Evolutionary conservation across 1,140 invertebrate genomes (phyloP).

Genomic region (Drosophila sproati): DNA sequence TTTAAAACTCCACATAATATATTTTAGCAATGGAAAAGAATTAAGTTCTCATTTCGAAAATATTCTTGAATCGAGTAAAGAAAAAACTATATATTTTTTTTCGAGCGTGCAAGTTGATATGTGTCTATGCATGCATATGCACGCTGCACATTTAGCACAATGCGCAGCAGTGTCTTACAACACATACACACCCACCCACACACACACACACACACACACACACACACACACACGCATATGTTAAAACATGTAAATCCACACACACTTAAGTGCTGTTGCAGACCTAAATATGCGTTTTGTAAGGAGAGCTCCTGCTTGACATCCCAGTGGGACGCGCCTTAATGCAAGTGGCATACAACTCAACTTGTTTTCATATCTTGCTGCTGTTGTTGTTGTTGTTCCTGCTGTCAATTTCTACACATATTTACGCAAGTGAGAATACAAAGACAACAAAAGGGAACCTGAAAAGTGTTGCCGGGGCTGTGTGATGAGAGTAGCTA

Average conservation of each 20-base stretch:
- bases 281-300: slow-evolving; percentile 12
- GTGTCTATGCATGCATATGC: slow-evolving; percentile 11
- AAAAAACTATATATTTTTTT: background rate
- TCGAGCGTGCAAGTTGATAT: background rate
- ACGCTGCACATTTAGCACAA: slow-evolving; percentile 62
- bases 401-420: slow-evolving; percentile 37
- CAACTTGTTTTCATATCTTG: slow-evolving; percentile 24
- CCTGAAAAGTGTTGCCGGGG: slow-evolving; percentile 30
- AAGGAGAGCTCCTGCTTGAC: slow-evolving; percentile 2
- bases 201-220: background rate
- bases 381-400: slow-evolving; percentile 16
- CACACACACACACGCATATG: slow-evolving; percentile 6
- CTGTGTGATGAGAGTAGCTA: slow-evolving; percentile 3
- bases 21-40: too few relatives aligned
- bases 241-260: background rate
- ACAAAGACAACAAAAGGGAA: slow-evolving; percentile 35
- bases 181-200: slow-evolving; percentile 33
- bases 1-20: too few relatives aligned
- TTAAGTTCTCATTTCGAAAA: too few relatives aligned
- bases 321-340: slow-evolving; percentile 12
- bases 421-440: slow-evolving; percentile 45
- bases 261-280: slow-evolving; percentile 18
- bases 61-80: too few relatives aligned
- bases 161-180: slow-evolving; percentile 70
- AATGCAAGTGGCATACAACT: slow-evolving; percentile 32